Evolutionary conservation across 2,113 vertebrate species (phyloP).

Genomic region (Hypanus sabinus): DNA sequence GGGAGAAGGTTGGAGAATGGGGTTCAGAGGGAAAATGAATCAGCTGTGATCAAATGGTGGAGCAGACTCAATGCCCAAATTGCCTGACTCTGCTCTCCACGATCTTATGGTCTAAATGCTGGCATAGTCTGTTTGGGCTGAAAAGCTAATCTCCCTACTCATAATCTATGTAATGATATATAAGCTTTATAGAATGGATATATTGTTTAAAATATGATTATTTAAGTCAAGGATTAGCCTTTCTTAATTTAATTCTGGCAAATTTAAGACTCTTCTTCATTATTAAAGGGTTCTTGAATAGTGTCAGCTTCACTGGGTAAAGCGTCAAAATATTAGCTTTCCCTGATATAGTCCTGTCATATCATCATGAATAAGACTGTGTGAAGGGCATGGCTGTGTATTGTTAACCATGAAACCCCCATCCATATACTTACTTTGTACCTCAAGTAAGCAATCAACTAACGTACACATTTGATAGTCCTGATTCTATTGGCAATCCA

Average conservation of each 20-base stretch:
- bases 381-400: not conserved
- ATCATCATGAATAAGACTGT: not conserved
- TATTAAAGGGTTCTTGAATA: not conserved
- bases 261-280: not conserved
- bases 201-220: not conserved
- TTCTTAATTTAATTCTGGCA: not conserved
- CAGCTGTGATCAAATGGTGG: no score
- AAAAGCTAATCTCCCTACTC: no score
- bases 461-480: not conserved
- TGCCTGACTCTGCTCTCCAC: no score
- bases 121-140: no score
- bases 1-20: no score
- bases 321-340: not conserved
- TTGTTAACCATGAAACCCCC: not conserved
- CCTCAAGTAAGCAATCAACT: not conserved
- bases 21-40: no score
- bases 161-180: not conserved
- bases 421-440: not conserved
- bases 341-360: not conserved
- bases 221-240: not conserved
- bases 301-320: not conserved
- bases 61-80: no score
- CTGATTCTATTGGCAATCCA: not conserved
- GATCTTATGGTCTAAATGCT: no score
- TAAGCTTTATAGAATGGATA: not conserved